Percentiles rank a stretch among this genome's conserved stretches.
These are phyloP conservation scores for Geotria australis DNA, from an alignment of 2,797 vertebrate species.

Conservation along the genomic window DNA sequence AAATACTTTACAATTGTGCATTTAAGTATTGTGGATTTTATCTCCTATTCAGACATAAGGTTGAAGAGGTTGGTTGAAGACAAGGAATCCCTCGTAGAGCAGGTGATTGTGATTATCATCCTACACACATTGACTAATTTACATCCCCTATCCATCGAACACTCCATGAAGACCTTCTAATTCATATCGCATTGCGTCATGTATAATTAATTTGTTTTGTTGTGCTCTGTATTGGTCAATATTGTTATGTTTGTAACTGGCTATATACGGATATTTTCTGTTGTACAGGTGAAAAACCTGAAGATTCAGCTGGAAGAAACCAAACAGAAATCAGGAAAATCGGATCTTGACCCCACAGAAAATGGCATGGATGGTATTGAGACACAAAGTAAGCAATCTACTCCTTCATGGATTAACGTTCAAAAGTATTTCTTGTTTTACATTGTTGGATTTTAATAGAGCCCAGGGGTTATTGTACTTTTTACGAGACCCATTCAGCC, in stretches of 20 bases:
- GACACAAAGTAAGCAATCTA: background rate
- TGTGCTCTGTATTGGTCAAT: background rate
- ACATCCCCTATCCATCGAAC: too few relatives aligned
- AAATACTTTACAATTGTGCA: too few relatives aligned
- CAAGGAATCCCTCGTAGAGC: slow-evolving; percentile 63
- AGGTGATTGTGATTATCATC: slow-evolving; percentile 14
- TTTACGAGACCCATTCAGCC: too few relatives aligned
- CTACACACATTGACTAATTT: too few relatives aligned
- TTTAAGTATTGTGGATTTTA: too few relatives aligned
- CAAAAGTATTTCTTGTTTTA: too few relatives aligned
- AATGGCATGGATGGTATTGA: background rate
- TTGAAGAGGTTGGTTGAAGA: slow-evolving; percentile 81
- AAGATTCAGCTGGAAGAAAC: background rate
- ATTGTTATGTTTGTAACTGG: background rate
- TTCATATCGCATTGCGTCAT: too few relatives aligned
- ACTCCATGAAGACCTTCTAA: too few relatives aligned
- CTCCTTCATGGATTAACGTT: too few relatives aligned
- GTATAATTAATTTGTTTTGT: too few relatives aligned
- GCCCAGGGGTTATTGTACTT: too few relatives aligned
- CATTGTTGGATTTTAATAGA: too few relatives aligned
- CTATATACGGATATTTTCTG: background rate
- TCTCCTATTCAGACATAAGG: slow-evolving; percentile 41
- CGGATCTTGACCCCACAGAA: background rate
- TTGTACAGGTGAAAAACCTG: background rate
- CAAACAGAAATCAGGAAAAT: background rate